Base-by-base conservation (phyloP, 2,797 vertebrate species). In the Clamator glandarius region DNA sequence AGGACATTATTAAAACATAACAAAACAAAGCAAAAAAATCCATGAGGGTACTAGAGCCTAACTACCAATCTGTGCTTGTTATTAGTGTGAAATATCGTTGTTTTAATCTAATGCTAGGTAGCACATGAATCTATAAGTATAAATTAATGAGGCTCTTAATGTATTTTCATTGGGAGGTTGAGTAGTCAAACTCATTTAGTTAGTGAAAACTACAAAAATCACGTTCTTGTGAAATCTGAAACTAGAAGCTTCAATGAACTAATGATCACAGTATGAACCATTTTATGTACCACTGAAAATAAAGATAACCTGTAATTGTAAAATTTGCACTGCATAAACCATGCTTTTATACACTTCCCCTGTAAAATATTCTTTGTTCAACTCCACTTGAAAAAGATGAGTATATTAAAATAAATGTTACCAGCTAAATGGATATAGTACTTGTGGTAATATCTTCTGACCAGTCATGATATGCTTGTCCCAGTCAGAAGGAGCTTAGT, bases 71-170 rank as follows among this genome's bases (percentile, higher is more conserved):
- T 97, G 84, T 94, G 90, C 95, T 96, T 95, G 80, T 90, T 96
- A 97, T 96, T 95, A 95, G 87, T 35, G 61, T 93, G 88, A 90
- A 90, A 94, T 89, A 96, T 95, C 97, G 95, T 91, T 94, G 44
- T 95, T 97, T 96, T 97, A 97, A 97, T 97, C 92, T 96, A 95
- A 95, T 92, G 92, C 64, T 83, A 96, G 93, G 86, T 87, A 95
- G 85, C 87, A 76, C 93, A 95, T 96, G 97, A 97, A 97, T 97
- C 91, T 95, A 95, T 73, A 93, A 84, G 83, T 97, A 93, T 96
- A 97, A 97, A 98, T 98, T 98, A 98, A 98, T 98, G 97, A 98
- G 87, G 97, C 97, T 96, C 94, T 97, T 98, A 98, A 98, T 98
- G 97, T 97, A 97, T 97, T 98, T 98, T 98, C 96, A 93, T 91